Evolutionary conservation across 1,140 invertebrate genomes (phyloP).

Genomic region (Pseudomyrmex concolor): DNA sequence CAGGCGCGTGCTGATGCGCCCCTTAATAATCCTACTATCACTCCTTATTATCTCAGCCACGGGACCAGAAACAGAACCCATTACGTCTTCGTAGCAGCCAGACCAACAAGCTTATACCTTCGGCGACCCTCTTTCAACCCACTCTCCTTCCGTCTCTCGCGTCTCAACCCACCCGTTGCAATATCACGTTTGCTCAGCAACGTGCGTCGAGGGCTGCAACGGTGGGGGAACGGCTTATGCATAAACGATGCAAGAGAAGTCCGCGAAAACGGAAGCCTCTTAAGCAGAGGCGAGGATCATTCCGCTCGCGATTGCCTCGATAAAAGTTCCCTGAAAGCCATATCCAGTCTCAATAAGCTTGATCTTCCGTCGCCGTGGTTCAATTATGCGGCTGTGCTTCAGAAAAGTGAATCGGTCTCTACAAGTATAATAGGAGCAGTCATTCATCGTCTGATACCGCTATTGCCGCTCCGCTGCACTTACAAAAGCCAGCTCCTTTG

Average conservation of each 20-base stretch:
- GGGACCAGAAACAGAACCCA: constrained; percentile 72
- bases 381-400: constrained; percentile 21
- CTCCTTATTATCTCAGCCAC: constrained; percentile 75
- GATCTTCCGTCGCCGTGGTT: constrained; percentile 4
- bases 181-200: constrained; percentile 62
- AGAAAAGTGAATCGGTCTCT: constrained; percentile 19
- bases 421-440: constrained; percentile 23
- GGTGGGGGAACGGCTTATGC: constrained; percentile 66
- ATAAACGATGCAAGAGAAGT: constrained; percentile 67
- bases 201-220: constrained; percentile 37
- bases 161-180: constrained; percentile 26
- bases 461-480: not conserved
- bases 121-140: not conserved
- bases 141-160: too few species aligned
- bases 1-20: constrained; percentile 66
- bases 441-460: not conserved
- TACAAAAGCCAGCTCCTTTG: not conserved
- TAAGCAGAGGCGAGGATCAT: constrained; percentile 50
- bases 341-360: not conserved
- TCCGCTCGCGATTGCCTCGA: constrained; percentile 46
- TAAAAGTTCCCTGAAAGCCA: constrained; percentile 10
- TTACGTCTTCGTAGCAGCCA: constrained; percentile 71
- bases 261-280: constrained; percentile 27
- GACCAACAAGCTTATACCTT: constrained; percentile 67
- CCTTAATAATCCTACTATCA: constrained; percentile 76